These are phyloP conservation scores for Orcinus orca DNA, from an alignment of 2,113 vertebrate species.

Conservation along the genomic window DNA sequence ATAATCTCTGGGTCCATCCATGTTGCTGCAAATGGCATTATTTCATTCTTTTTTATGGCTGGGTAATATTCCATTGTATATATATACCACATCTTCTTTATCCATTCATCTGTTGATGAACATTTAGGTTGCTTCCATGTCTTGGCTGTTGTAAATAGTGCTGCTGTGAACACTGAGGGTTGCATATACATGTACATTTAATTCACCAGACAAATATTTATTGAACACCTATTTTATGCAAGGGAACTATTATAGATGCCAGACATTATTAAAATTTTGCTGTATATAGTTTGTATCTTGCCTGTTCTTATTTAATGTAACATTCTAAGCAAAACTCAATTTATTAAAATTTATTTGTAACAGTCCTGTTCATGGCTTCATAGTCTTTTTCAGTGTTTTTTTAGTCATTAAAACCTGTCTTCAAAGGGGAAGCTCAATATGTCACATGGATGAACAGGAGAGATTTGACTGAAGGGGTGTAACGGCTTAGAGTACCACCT, in stretches of 20 bases:
- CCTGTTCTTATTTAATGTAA: constrained; percentile 26
- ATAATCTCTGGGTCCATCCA: not conserved
- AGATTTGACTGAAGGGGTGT: not conserved
- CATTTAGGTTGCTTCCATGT: too few relatives aligned
- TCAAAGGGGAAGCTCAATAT: not conserved
- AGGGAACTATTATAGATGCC: not conserved
- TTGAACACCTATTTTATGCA: not conserved
- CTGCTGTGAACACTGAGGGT: too few relatives aligned
- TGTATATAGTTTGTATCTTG: not conserved
- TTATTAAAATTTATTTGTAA: constrained; percentile 28
- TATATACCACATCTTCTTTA: too few relatives aligned
- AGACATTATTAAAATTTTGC: constrained; percentile 32
- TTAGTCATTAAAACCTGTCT: not conserved
- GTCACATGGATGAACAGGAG: not conserved
- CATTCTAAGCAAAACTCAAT: not conserved
- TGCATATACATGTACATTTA: not conserved
- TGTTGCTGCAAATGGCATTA: not conserved
- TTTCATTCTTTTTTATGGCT: too few relatives aligned
- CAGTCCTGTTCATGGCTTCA: not conserved
- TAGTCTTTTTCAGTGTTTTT: not conserved
- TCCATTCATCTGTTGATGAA: too few relatives aligned
- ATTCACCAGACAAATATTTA: not conserved
- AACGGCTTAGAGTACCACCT: not conserved
- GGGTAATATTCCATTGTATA: too few relatives aligned
- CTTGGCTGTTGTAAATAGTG: too few relatives aligned